These are phyloP conservation scores for Nomada ruficornis DNA, from an alignment of 2,888 invertebrate species.

Conservation along the genomic window DNA sequence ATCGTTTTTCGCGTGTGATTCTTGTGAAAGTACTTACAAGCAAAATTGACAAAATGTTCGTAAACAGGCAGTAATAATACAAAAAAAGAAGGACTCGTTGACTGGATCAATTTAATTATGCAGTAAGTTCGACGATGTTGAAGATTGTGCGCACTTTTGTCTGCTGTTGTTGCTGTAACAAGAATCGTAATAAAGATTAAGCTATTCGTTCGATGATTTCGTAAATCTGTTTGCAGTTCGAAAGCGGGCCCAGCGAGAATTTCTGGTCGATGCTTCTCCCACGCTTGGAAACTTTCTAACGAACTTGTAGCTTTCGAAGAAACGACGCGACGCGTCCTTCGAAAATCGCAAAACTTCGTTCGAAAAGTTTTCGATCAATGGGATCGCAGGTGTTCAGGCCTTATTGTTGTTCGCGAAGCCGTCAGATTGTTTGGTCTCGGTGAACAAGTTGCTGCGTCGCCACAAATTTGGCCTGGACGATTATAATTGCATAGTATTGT, in stretches of 20 bases:
- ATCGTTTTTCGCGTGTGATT: neutral
- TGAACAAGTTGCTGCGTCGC: neutral
- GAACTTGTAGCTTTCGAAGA: constrained; percentile 51
- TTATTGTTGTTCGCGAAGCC: constrained; percentile 17
- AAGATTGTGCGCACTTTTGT: constrained; percentile 4
- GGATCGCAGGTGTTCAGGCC: constrained; percentile 33
- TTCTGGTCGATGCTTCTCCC: constrained; percentile 4
- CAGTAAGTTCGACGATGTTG: constrained; percentile 5
- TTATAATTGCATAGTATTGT: neutral
- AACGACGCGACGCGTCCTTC: constrained; percentile 37
- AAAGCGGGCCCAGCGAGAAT: constrained; percentile 22
- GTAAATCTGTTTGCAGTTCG: constrained; percentile 29
- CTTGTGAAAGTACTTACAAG: neutral
- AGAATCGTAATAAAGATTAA: constrained; percentile 23
- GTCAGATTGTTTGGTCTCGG: constrained; percentile 15
- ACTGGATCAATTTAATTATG: neutral
- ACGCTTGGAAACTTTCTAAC: constrained; percentile 56
- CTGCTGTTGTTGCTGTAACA: constrained; percentile 14
- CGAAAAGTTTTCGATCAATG: constrained; percentile 33
- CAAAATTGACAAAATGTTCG: neutral
- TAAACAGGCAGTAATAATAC: neutral
- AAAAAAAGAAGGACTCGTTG: neutral
- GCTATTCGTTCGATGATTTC: constrained; percentile 34
- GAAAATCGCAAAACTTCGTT: constrained; percentile 50
- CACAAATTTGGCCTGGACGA: neutral